These are phyloP conservation scores for Carterocephalus palaemon DNA, from an alignment of 2,888 invertebrate genomes.

Conservation along the genomic window DNA sequence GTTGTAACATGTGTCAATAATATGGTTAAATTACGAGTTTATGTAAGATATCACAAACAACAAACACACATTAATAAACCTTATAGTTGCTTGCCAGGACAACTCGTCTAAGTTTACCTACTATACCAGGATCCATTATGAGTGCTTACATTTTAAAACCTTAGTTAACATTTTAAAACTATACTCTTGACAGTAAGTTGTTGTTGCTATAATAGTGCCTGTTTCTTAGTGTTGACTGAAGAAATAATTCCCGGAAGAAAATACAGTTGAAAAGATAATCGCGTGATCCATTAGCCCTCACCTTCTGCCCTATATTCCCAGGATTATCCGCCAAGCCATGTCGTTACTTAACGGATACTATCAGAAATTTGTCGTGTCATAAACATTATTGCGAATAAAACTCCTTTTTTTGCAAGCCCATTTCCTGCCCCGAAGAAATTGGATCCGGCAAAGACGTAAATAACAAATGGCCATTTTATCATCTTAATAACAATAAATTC, in stretches of 20 bases:
- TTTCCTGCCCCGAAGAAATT: slow-evolving; percentile 20
- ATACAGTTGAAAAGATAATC: slow-evolving; percentile 25
- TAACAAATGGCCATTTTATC: slow-evolving; percentile 21
- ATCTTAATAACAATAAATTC: slow-evolving; percentile 20
- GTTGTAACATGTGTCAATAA: no score
- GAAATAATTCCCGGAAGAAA: not conserved
- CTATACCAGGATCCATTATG: no score
- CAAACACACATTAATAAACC: no score
- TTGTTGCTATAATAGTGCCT: no score
- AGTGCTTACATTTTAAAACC: no score
- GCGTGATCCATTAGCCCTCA: slow-evolving; percentile 21
- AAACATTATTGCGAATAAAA: slow-evolving; percentile 23
- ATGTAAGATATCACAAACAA: no score
- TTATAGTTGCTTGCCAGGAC: no score
- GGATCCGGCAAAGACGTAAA: slow-evolving; percentile 18
- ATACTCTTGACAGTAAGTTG: no score
- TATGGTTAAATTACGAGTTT: no score
- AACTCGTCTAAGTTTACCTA: no score
- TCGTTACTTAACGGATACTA: slow-evolving; percentile 14
- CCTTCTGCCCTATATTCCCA: slow-evolving; percentile 23
- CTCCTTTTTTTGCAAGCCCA: slow-evolving; percentile 17
- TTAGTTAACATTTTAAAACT: no score
- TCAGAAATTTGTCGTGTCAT: slow-evolving; percentile 22
- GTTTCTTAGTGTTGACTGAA: not conserved
- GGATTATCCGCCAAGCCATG: slow-evolving; percentile 18